Percentiles rank a stretch among this genome's conserved stretches.
These are phyloP conservation scores for Drosophila bunnanda DNA, from an alignment of 2,888 invertebrate species.

Conservation along the genomic window DNA sequence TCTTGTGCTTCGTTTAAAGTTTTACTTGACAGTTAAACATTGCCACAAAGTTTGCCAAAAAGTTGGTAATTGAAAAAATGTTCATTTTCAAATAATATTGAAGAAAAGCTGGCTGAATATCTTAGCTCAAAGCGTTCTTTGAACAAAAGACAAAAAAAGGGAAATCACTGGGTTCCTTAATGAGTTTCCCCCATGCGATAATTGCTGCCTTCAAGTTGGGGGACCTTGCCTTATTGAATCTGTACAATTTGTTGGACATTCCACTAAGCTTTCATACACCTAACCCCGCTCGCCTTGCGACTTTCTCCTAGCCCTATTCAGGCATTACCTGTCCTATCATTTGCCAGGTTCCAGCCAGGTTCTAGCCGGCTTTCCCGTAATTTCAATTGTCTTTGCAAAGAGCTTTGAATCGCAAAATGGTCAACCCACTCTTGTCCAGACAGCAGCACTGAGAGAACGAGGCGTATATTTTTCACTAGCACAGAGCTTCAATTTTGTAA, in stretches of 20 bases:
- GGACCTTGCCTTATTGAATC: conserved; percentile 69
- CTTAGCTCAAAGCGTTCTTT: background rate
- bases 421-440: conserved; percentile 44
- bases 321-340: conserved; percentile 10
- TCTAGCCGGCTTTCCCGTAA: conserved; percentile 37
- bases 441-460: conserved; percentile 2
- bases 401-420: conserved; percentile 74
- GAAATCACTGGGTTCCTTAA: conserved; percentile 9
- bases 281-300: background rate
- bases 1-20: background rate
- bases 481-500: background rate
- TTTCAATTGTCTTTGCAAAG: conserved; percentile 78
- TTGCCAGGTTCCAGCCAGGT: conserved; percentile 1
- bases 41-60: conserved; percentile 1
- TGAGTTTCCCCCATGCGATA: conserved; percentile 62
- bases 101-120: background rate
- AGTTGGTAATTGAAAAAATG: conserved; percentile 5
- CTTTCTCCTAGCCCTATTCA: background rate
- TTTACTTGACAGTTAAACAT: background rate
- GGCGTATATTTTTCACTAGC: too few relatives aligned
- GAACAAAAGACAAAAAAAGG: background rate
- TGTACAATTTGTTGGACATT: conserved; percentile 72
- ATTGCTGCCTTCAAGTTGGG: conserved; percentile 49
- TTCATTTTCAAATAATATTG: background rate
- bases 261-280: background rate